phyloP scores from a whole-genome alignment of 2,113 vertebrate species.

The Hypomesus transpacificus region DNA sequence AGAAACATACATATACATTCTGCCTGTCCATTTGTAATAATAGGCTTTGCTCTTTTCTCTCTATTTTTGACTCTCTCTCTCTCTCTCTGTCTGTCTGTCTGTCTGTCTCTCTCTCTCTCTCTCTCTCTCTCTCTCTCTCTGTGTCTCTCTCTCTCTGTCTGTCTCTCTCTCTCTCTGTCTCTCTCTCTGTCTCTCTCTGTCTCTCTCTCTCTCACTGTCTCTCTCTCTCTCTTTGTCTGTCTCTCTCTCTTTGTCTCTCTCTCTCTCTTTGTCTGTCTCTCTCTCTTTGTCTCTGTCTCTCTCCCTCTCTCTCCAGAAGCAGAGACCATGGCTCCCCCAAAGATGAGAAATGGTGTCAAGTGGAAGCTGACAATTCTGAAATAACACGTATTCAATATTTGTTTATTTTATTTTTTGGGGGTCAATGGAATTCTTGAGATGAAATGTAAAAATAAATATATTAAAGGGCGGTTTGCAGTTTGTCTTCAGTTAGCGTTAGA shows the following conservation, averaged over 20 bases:
- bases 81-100: background rate
- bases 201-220: background rate
- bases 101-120: background rate
- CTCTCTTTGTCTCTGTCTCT: too few relatives aligned
- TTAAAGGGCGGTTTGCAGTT: background rate
- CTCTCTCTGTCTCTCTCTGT: background rate
- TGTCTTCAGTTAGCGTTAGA: too few relatives aligned
- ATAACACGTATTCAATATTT: conserved; percentile 19
- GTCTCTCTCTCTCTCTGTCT: background rate
- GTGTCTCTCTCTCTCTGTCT: background rate
- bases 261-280: background rate
- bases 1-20: conserved; percentile 1
- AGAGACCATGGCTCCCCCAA: conserved; percentile 45
- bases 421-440: conserved; percentile 8
- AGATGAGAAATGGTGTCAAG: conserved; percentile 61
- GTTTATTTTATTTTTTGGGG: conserved; percentile 27
- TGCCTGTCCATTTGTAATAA: background rate
- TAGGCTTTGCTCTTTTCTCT: background rate
- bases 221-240: background rate
- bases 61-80: background rate
- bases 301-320: too few relatives aligned
- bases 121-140: background rate
- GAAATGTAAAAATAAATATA: conserved; percentile 26
- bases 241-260: background rate
- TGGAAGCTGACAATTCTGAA: conserved; percentile 66